Evolutionary conservation across 1,140 invertebrate genomes (phyloP).

Genomic region (Drosophila fuyamai): DNA sequence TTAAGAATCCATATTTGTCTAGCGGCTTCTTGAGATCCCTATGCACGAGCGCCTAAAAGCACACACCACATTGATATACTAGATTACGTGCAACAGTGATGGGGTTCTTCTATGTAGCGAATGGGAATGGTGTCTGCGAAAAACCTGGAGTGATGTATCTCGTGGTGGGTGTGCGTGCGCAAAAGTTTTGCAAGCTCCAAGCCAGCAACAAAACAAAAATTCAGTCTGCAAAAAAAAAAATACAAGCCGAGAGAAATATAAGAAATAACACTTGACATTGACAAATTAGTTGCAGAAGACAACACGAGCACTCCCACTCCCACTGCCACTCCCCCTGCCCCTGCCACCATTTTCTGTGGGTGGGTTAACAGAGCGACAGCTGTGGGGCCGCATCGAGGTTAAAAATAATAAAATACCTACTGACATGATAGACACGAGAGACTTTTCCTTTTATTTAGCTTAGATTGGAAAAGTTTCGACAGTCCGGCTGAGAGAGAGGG

Average conservation of each 20-base stretch:
- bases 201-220: conserved; percentile 37
- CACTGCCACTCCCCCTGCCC: too few relatives aligned
- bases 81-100: conserved; percentile 71
- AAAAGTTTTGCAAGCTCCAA: conserved; percentile 61
- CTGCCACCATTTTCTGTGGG: too few relatives aligned
- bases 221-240: conserved; percentile 15
- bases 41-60: conserved; percentile 68
- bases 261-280: conserved; percentile 84
- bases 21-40: conserved; percentile 11
- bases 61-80: conserved; percentile 66
- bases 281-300: conserved; percentile 84
- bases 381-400: conserved; percentile 50
- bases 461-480: conserved; percentile 84
- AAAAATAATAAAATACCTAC: conserved; percentile 84
- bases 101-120: not conserved
- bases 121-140: not conserved
- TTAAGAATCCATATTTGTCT: conserved; percentile 31
- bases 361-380: too few relatives aligned
- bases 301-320: conserved; percentile 40
- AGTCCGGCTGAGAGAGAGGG: conserved; percentile 51
- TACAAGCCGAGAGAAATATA: conserved; percentile 50
- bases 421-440: conserved; percentile 84
- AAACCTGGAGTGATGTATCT: conserved; percentile 42
- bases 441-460: conserved; percentile 83
- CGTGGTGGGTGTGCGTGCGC: conserved; percentile 53